Evolutionary conservation across 92 coral and sea anemone species (phyloP).

Genomic region (Phenganax stokvisi): DNA sequence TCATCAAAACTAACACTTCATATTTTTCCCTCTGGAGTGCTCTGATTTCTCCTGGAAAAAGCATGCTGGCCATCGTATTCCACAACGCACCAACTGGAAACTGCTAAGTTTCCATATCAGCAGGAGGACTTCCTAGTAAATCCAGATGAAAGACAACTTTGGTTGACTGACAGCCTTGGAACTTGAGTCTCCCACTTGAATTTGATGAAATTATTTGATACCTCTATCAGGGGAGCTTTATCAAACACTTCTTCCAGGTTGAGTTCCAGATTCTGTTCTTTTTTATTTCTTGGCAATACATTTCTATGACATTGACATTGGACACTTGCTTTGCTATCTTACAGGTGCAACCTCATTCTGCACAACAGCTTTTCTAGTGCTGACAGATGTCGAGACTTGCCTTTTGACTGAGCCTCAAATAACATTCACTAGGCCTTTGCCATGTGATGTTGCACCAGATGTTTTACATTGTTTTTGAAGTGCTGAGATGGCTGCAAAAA

Average conservation of each 20-base stretch:
- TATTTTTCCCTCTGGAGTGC: background rate
- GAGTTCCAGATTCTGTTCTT: background rate
- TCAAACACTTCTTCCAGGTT: slow-evolving; percentile 18
- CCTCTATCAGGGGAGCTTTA: background rate
- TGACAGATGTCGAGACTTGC: too few species aligned
- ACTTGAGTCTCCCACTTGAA: background rate
- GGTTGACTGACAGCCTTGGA: background rate
- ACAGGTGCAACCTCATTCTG: too few species aligned
- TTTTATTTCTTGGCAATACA: background rate
- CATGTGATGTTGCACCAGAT: slow-evolving; percentile 34
- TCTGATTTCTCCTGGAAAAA: background rate
- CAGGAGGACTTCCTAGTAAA: background rate
- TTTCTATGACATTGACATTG: background rate
- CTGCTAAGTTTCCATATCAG: background rate
- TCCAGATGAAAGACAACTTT: background rate
- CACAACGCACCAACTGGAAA: slow-evolving; percentile 3
- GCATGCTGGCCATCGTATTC: background rate
- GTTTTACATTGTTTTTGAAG: slow-evolving; percentile 44
- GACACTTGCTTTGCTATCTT: too few species aligned
- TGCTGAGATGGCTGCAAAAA: slow-evolving; percentile 44
- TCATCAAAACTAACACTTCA: background rate
- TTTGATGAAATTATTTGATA: background rate
- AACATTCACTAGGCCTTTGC: too few species aligned
- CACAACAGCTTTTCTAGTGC: background rate
- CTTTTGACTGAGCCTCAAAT: too few species aligned